phyloP scores from a whole-genome alignment of 2,888 invertebrate species.

The Anthrax anthrax region DNA sequence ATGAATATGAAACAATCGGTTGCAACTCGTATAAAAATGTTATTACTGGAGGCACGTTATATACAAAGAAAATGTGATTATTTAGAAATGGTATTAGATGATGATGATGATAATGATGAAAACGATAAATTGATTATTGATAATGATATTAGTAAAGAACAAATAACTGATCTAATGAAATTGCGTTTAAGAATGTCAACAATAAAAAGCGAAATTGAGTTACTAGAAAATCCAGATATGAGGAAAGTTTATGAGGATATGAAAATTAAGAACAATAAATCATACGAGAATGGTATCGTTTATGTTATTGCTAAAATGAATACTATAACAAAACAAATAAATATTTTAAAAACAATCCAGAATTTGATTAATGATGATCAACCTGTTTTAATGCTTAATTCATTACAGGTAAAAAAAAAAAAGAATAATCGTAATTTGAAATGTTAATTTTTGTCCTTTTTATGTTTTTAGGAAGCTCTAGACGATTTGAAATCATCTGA shows the following conservation, averaged over 20 bases:
- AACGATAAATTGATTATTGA: constrained; percentile 13
- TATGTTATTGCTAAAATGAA: constrained; percentile 36
- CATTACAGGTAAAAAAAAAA: constrained; percentile 19
- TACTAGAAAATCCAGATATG: constrained; percentile 44
- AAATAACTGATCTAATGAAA: constrained; percentile 38
- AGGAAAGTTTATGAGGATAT: constrained; percentile 34
- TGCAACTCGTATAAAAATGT: constrained; percentile 37
- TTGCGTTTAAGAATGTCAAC: constrained; percentile 41
- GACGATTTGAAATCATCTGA: constrained; percentile 33
- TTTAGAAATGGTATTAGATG: constrained; percentile 31
- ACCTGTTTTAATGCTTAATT: constrained; percentile 1
- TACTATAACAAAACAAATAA: constrained; percentile 34
- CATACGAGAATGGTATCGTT: constrained; percentile 18
- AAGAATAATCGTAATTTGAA: not conserved
- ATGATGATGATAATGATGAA: constrained; percentile 28
- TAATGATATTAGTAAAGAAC: constrained; percentile 21
- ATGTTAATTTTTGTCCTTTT: not conserved
- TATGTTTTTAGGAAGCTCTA: constrained; percentile 20
- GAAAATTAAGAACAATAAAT: constrained; percentile 16
- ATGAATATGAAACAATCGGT: constrained; percentile 37
- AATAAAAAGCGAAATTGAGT: constrained; percentile 43
- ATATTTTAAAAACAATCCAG: constrained; percentile 34
- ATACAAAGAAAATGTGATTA: constrained; percentile 37
- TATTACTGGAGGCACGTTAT: constrained; percentile 40
- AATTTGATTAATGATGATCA: constrained; percentile 25